Percentiles rank a stretch among this genome's conserved stretches.
Conservation (phyloP, 2,113 vertebrate genomes). For the Thamnophis sirtalis region DNA sequence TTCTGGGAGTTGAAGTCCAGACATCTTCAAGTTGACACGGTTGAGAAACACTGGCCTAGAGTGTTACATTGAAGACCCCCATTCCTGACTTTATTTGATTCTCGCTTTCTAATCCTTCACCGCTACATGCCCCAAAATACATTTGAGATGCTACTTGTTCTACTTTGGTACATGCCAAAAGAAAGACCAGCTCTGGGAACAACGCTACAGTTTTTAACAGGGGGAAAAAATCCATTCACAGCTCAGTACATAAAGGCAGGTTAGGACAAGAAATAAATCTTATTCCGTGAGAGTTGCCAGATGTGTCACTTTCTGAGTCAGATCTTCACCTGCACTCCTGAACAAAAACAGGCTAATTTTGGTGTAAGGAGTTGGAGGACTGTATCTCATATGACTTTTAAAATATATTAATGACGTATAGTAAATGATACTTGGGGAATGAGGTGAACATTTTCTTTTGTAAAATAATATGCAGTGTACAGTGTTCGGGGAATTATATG, state of each 20-base stretch:
- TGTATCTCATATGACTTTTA: neutral
- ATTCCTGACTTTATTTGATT: neutral
- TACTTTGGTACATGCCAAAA: neutral
- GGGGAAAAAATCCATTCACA: neutral
- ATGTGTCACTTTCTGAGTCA: neutral
- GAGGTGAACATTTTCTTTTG: neutral
- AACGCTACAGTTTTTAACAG: neutral
- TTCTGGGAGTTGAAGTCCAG: no score
- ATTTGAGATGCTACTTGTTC: neutral
- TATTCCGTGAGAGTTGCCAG: neutral
- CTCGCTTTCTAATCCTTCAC: neutral
- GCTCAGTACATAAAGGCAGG: neutral
- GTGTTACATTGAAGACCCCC: neutral
- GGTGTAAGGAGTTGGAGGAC: neutral
- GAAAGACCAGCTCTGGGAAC: neutral
- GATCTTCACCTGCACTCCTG: neutral
- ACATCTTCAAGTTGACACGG: no score
- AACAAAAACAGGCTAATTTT: constrained; percentile 4
- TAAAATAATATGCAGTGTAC: neutral
- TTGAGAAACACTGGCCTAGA: no score
- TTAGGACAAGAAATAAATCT: neutral
- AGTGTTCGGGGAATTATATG: neutral
- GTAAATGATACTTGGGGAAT: neutral
- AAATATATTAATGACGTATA: neutral
- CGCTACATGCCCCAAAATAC: neutral